Conservation (phyloP, 1,140 invertebrate species). For the Drosophila sucinea region DNA sequence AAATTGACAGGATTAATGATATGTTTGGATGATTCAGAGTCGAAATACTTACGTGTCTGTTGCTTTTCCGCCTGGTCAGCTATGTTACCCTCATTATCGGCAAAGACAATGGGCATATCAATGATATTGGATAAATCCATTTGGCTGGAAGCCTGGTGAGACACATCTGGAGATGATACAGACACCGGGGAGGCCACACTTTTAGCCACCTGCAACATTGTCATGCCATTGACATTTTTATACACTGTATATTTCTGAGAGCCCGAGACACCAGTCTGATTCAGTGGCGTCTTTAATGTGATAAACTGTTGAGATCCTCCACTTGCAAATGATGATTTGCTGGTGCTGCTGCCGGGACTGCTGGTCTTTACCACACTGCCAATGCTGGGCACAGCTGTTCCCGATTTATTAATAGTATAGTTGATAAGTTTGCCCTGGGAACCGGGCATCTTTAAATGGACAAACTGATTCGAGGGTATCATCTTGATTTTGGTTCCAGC, state of each 20-base stretch:
- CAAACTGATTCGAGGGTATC: conserved; percentile 76
- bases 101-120: conserved; percentile 88
- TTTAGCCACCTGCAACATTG: conserved; percentile 61
- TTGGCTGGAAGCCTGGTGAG: conserved; percentile 29
- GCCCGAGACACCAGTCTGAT: conserved; percentile 41
- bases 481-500: conserved; percentile 75
- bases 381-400: conserved; percentile 35
- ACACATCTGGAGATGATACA: background rate
- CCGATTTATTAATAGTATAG: conserved; percentile 65
- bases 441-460: conserved; percentile 68
- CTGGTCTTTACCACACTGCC: conserved; percentile 72
- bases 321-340: too few relatives aligned
- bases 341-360: conserved; percentile 9
- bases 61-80: conserved; percentile 47
- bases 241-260: conserved; percentile 82
- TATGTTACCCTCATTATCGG: conserved; percentile 85
- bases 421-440: conserved; percentile 65
- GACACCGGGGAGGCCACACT: conserved; percentile 7
- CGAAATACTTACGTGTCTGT: conserved; percentile 33
- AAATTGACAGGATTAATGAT: conserved; percentile 9
- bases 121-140: conserved; percentile 86
- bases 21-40: background rate
- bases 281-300: conserved; percentile 65
- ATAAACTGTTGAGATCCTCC: conserved; percentile 65
- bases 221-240: conserved; percentile 83